Evolutionary conservation across 2,113 vertebrate genomes (phyloP).

Genomic region (Engraulis encrasicolus): DNA sequence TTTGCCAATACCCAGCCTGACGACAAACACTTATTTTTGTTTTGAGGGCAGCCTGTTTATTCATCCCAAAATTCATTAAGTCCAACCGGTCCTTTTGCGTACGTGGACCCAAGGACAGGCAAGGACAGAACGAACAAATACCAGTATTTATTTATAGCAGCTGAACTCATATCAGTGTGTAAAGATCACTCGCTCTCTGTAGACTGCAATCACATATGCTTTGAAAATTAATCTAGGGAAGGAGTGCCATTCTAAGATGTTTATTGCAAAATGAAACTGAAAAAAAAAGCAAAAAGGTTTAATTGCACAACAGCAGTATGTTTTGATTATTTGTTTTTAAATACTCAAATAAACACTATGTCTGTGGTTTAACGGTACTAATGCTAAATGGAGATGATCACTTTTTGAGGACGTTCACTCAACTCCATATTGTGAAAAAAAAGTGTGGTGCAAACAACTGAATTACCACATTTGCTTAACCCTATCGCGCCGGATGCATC

Average conservation of each 20-base stretch:
- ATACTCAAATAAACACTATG: no score
- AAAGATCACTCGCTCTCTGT: not conserved
- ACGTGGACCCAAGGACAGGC: conserved; percentile 7
- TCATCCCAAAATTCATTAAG: not conserved
- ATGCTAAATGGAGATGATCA: no score
- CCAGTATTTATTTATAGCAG: conserved; percentile 4
- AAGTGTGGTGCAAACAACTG: no score
- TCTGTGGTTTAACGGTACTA: no score
- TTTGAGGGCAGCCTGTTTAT: not conserved
- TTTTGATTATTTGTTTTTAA: no score
- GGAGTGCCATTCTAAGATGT: not conserved
- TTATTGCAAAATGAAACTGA: not conserved
- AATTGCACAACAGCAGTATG: no score
- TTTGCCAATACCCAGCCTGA: no score
- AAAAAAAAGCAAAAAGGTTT: no score
- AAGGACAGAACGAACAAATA: not conserved
- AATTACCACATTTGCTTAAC: no score
- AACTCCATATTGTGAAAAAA: no score
- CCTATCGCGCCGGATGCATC: no score
- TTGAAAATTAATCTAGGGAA: not conserved
- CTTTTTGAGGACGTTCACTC: no score
- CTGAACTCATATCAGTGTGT: not conserved
- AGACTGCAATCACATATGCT: not conserved
- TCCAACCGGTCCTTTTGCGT: not conserved
- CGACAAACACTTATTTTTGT: not conserved